Base-by-base conservation (phyloP, 2,113 vertebrate species). In the Engystomops pustulosus region DNA sequence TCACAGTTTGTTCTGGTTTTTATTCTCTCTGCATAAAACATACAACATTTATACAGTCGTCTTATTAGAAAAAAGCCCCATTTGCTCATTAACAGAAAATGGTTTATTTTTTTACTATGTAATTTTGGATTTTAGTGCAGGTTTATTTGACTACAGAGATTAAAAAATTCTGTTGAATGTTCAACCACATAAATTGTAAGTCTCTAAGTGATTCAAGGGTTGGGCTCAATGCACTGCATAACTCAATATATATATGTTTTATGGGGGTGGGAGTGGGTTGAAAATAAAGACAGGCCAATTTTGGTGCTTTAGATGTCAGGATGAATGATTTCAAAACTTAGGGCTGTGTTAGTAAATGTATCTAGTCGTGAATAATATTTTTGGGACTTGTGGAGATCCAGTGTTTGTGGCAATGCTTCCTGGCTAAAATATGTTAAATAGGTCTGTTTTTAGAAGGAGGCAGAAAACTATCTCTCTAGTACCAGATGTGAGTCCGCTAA, bases 121-220 rank as follows among this genome's bases (percentile, higher is more conserved):
- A 44, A 45, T 62, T 62, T 82, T 2, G 45, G 51, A 38, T 47
- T 47, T 36, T 58, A 25, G 51, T 17, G 5, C n/a, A 23, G 20
- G 44, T 79, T 79, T 79, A 79, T 67, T 44, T 44, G 36, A 79
- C 55, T 45, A 65, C 58, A 65, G 77, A 79, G 77, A 79, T 60
- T 79, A 65, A 45, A 62, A n/a, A 65, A 45, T 45, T 79, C 38
- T 67, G 58, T 65, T 62, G 55, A 79, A 79, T 79, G 58, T 79
- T 79, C 36, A 45, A 53, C 65, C 30, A 62, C 77, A 65, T 79
- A 79, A 79, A 67, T 65, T 20, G 58, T 79, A 30, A 47, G 30
- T 20, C 51, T 38, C 14, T 11, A 79, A 79, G 17, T 55, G 20
- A 78, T 78, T 27, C 34, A 2, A 38, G 49, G 53, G 32, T 20